Conservation (phyloP, 2,888 invertebrate genomes). For the Metopia argyrocephala region DNA sequence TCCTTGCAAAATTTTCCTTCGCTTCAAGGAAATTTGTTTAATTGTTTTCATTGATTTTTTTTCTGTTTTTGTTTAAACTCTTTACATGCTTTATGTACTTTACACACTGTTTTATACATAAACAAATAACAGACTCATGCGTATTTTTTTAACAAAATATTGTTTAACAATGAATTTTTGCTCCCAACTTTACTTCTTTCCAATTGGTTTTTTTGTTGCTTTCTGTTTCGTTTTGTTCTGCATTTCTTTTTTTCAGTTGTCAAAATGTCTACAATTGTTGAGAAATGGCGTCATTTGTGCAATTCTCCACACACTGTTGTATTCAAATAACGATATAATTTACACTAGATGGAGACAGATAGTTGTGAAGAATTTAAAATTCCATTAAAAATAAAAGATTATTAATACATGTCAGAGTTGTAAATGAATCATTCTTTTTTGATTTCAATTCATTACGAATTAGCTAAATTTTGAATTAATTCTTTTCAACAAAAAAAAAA, state of each 20-base stretch:
- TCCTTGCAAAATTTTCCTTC: conserved; percentile 15
- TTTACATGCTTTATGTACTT: conserved; percentile 38
- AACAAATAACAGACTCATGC: conserved; percentile 34
- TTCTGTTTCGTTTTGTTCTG: conserved; percentile 29
- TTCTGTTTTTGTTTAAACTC: background rate
- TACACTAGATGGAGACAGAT: background rate
- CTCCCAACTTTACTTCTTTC: conserved; percentile 53
- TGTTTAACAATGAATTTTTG: conserved; percentile 48
- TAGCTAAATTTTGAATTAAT: too few relatives aligned
- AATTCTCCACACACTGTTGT: conserved; percentile 49
- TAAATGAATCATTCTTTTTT: too few relatives aligned
- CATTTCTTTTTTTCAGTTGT: conserved; percentile 54
- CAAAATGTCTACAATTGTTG: conserved; percentile 55
- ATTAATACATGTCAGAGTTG: too few relatives aligned
- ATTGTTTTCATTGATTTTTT: conserved; percentile 24
- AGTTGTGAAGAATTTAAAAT: background rate
- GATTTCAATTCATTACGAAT: too few relatives aligned
- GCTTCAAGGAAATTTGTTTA: conserved; percentile 1
- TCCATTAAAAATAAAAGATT: too few relatives aligned
- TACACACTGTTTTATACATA: conserved; percentile 35
- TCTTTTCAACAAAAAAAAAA: too few relatives aligned
- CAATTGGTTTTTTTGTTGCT: conserved; percentile 52
- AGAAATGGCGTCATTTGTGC: conserved; percentile 56
- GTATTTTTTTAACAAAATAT: conserved; percentile 36
- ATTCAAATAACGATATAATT: background rate